These are phyloP conservation scores for Oostethus manadensis DNA, from an alignment of 2,113 vertebrate species.

Conservation along the genomic window DNA sequence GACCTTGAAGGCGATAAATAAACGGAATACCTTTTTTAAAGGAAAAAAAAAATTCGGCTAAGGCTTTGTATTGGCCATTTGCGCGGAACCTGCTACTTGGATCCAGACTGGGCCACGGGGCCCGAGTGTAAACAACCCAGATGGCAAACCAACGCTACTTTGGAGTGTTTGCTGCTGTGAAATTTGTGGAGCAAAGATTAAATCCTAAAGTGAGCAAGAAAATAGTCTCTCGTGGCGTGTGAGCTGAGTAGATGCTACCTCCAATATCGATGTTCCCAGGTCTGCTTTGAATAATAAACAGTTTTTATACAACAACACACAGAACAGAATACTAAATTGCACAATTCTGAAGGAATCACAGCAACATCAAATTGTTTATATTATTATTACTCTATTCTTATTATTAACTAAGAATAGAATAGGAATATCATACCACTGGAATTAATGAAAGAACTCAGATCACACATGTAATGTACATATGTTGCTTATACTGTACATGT, in stretches of 20 bases:
- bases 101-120: background rate
- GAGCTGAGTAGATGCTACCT: background rate
- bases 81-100: slow-evolving; percentile 7
- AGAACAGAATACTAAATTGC: too few species aligned
- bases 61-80: slow-evolving; percentile 33
- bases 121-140: slow-evolving; percentile 9
- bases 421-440: too few species aligned
- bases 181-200: slow-evolving; percentile 4
- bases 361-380: too few species aligned
- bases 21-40: slow-evolving; percentile 30
- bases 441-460: too few species aligned
- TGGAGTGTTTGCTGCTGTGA: background rate
- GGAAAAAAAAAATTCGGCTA: slow-evolving; percentile 17
- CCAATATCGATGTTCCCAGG: too few species aligned
- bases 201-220: background rate
- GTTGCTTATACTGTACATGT: too few species aligned
- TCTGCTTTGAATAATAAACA: too few species aligned
- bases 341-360: too few species aligned
- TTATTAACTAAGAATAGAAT: too few species aligned
- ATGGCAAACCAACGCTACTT: background rate
- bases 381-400: too few species aligned
- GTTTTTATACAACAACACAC: background rate
- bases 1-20: slow-evolving; percentile 17
- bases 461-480: too few species aligned
- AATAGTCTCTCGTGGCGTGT: background rate